Base-by-base conservation (phyloP, 2,113 vertebrate species). In the Pelecanoides urinatrix region DNA sequence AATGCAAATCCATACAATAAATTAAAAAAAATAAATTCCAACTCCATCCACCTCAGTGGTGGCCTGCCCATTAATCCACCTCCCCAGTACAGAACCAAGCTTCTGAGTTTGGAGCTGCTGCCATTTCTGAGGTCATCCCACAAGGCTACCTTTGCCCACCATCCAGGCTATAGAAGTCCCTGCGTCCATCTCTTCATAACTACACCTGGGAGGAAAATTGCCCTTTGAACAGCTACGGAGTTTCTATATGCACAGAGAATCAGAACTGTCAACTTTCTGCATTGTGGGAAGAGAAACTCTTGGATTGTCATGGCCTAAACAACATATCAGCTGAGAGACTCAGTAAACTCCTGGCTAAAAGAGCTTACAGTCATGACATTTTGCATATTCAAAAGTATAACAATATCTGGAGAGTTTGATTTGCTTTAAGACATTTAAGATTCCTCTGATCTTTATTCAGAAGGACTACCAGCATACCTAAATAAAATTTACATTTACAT, bases 391-490 rank as follows among this genome's bases (percentile, higher is more conserved):
- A 86, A 77, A 90, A 88, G 87, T 50, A 92, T 59, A 83, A 40
- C 73, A 77, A 40, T 90, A 88, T 86, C 93, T 95, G 44, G 59
- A 95, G 78, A 91, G 77, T 47, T 61, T 71, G 59, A 42, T 94
- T 94, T 86, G 91, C 95, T 96, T 91, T 32, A 91, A 92, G 93
- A 92, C 87, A 94, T 94, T 88, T 88, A 70, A 93, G 86, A 96
- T 93, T 95, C 78, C 63, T 95, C 82, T 93, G 96, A 96, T 96
- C 85, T 96, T 91, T 92, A 86, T 92, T 95, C 84, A 94, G 80
- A 79, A 75, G 81, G 74, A 93, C 78, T 10, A 3, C 81, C 66
- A 91, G 90, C 87, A 87, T 83, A 95, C 81, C 87, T 93, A 88
- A 94, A 95, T 44, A 82, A 96, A 87, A 90, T 76, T 79, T 85